phyloP scores from a whole-genome alignment of 1,140 invertebrate genomes.

The Monochamus saltuarius region DNA sequence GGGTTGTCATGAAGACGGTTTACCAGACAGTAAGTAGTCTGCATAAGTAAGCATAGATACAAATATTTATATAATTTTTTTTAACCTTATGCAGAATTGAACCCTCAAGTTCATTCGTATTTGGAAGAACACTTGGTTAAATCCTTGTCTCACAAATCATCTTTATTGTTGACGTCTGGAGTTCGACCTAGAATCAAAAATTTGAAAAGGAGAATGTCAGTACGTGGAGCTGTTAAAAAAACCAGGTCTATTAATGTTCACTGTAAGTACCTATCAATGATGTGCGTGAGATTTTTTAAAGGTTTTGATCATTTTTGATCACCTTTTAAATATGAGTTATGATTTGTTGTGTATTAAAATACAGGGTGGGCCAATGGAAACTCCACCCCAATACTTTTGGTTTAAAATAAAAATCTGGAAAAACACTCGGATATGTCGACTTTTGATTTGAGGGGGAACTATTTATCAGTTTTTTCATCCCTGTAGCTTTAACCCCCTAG shows the following conservation, averaged over 20 bases:
- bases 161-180: conserved; percentile 58
- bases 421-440: no score
- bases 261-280: conserved; percentile 58
- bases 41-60: not conserved
- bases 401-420: no score
- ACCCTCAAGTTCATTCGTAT: conserved; percentile 82
- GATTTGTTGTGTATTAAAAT: no score
- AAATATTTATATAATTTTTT: conserved; percentile 7
- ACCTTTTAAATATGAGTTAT: no score
- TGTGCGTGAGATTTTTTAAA: no score
- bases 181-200: conserved; percentile 58
- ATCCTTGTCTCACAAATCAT: conserved; percentile 71
- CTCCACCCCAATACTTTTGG: no score
- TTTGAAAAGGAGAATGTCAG: conserved; percentile 73
- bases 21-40: conserved; percentile 70
- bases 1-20: conserved; percentile 86
- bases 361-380: no score
- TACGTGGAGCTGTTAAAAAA: conserved; percentile 83
- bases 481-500: no score
- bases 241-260: conserved; percentile 83
- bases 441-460: no score
- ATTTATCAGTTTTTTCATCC: no score
- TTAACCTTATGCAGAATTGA: conserved; percentile 60
- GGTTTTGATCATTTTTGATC: no score
- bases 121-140: conserved; percentile 84